A percentile compares a stretch with the other conserved stretches of the same genome.
Evolutionary conservation across 2,888 invertebrate species (phyloP).

Genomic region (Rosalia funebris): DNA sequence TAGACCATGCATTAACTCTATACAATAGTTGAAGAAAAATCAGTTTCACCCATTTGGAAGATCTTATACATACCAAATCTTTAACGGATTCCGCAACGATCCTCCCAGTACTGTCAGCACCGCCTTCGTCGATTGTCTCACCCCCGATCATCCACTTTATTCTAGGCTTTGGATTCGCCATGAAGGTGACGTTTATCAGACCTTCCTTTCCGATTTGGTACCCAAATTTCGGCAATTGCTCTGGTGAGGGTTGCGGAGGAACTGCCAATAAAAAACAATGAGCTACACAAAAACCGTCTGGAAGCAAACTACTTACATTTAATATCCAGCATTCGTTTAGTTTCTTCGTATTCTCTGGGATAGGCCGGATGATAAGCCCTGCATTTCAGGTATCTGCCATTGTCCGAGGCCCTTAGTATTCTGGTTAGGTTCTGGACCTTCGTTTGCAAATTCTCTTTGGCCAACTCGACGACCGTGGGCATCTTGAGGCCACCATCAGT

Average conservation of each 20-base stretch:
- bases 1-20: too few relatives aligned
- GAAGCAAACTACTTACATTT: conserved; percentile 66
- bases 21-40: too few relatives aligned
- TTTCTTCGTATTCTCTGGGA: conserved; percentile 56
- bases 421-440: conserved; percentile 75
- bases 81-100: conserved; percentile 65
- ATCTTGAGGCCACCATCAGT: conserved; percentile 65
- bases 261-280: conserved; percentile 63
- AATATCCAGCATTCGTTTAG: conserved; percentile 67
- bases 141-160: conserved; percentile 76
- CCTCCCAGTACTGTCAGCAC: conserved; percentile 64
- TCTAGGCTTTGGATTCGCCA: conserved; percentile 77
- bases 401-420: conserved; percentile 71
- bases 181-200: conserved; percentile 76
- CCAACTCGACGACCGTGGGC: conserved; percentile 66
- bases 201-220: conserved; percentile 78
- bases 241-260: conserved; percentile 71
- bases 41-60: too few relatives aligned
- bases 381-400: conserved; percentile 73
- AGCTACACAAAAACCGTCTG: not conserved
- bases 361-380: conserved; percentile 75
- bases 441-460: conserved; percentile 70
- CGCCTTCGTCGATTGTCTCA: conserved; percentile 67
- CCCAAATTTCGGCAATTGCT: conserved; percentile 76
- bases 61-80: conserved; percentile 63